Conservation (phyloP, 2,888 invertebrate genomes). For the Habrosyne pyritoides region DNA sequence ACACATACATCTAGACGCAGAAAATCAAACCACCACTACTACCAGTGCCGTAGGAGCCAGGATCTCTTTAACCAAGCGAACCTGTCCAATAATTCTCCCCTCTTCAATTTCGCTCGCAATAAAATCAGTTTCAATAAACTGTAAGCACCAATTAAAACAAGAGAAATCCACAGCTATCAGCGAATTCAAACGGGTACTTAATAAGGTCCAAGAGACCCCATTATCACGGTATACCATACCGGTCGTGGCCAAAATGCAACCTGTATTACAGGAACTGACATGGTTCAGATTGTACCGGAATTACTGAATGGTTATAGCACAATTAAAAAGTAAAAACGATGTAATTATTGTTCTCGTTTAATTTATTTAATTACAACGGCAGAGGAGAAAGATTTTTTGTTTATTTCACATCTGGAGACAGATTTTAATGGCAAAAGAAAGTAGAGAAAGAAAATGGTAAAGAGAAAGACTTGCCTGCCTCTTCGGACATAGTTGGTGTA, state of each 20-base stretch:
- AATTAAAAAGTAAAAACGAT: slow-evolving; percentile 2
- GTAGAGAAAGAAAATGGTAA: too few species aligned
- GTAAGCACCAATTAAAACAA: background rate
- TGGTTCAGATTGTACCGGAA: slow-evolving; percentile 3
- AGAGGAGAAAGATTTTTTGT: background rate
- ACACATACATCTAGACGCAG: too few species aligned
- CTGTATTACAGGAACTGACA: background rate
- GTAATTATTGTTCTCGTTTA: background rate
- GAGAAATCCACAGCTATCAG: background rate
- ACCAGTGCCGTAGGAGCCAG: too few species aligned
- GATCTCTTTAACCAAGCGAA: too few species aligned
- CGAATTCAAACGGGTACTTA: background rate
- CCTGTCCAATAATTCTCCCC: too few species aligned
- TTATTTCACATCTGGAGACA: too few species aligned
- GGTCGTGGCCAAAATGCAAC: background rate
- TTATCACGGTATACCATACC: background rate
- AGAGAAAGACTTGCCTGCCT: too few species aligned
- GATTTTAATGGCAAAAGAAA: too few species aligned
- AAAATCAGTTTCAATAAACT: background rate
- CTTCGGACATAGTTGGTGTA: too few species aligned
- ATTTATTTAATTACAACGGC: background rate
- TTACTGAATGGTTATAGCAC: background rate
- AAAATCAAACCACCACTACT: too few species aligned
- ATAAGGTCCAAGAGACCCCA: background rate
- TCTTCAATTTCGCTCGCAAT: background rate